phyloP scores from a whole-genome alignment of 2,888 invertebrate species.

The Eristalinus sepulchralis region DNA sequence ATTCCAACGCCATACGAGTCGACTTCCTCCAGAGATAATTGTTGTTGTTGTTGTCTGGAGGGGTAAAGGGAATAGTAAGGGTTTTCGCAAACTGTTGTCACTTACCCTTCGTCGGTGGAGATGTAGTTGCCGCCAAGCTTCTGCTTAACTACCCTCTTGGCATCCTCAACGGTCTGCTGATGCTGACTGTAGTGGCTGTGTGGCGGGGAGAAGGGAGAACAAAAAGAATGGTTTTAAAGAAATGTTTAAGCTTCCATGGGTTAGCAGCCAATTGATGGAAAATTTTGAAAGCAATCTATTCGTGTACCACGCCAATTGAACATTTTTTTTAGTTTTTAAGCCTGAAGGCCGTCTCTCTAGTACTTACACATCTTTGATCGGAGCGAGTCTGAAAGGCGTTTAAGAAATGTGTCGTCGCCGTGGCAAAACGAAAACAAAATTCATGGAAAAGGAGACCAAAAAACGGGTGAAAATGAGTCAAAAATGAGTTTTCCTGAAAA shows the following conservation, averaged over 20 bases:
- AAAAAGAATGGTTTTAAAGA: neutral
- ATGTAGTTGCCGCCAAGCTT: conserved; percentile 58
- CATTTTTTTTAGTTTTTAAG: conserved; percentile 72
- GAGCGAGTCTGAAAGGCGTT: conserved; percentile 57
- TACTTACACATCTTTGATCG: conserved; percentile 78
- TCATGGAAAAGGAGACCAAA: neutral
- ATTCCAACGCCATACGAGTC: conserved; percentile 74
- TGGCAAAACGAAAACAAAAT: conserved; percentile 30
- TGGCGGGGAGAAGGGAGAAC: neutral
- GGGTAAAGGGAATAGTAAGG: neutral
- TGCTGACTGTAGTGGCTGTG: conserved; percentile 78
- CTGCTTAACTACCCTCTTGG: conserved; percentile 74
- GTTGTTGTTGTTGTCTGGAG: conserved; percentile 63
- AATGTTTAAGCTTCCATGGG: neutral
- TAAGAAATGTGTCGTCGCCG: conserved; percentile 14
- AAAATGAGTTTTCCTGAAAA: neutral
- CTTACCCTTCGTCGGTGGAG: conserved; percentile 67
- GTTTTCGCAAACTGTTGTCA: neutral
- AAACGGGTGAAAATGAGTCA: conserved; percentile 14
- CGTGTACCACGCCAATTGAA: conserved; percentile 76
- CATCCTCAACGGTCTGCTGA: conserved; percentile 78
- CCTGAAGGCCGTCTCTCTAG: conserved; percentile 74
- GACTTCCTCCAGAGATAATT: conserved; percentile 74
- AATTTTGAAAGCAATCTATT: conserved; percentile 33
- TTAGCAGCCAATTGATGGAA: conserved; percentile 37